Evolutionary conservation across 2,888 invertebrate genomes (phyloP).

Genomic region (Dexiosoma caninum): DNA sequence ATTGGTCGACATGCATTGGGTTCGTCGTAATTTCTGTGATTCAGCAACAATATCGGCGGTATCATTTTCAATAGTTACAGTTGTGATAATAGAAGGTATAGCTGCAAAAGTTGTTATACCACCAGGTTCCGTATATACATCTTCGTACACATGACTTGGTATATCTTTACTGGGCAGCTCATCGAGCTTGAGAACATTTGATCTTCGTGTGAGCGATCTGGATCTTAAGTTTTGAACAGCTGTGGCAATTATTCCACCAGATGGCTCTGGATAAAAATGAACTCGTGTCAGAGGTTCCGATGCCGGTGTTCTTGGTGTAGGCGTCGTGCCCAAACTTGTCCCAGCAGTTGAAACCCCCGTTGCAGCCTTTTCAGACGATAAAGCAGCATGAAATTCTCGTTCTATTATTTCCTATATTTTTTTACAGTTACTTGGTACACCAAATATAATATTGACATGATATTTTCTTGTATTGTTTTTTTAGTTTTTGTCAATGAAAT

Average conservation of each 20-base stretch:
- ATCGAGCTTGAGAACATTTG: conserved; percentile 45
- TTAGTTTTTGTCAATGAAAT: conserved; percentile 56
- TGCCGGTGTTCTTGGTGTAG: conserved; percentile 64
- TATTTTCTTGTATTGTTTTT: conserved; percentile 56
- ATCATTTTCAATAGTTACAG: conserved; percentile 58
- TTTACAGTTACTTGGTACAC: conserved; percentile 67
- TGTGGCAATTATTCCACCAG: conserved; percentile 73
- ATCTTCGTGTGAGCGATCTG: conserved; percentile 71
- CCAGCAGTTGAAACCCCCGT: conserved; percentile 64
- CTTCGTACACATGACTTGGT: conserved; percentile 63
- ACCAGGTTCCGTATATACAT: conserved; percentile 70
- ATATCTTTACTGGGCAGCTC: conserved; percentile 23
- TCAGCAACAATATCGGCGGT: conserved; percentile 19
- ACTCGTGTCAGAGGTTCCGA: conserved; percentile 51
- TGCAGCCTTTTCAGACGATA: conserved; percentile 77
- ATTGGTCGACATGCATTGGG: conserved; percentile 73
- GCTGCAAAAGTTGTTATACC: conserved; percentile 58
- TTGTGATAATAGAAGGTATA: conserved; percentile 45
- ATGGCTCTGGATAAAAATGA: conserved; percentile 71
- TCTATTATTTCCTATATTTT: conserved; percentile 77
- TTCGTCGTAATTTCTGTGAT: conserved; percentile 65
- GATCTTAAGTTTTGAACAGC: conserved; percentile 72
- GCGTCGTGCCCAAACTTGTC: conserved; percentile 64
- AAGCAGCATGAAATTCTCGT: conserved; percentile 77
- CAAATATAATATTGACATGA: conserved; percentile 64